These are phyloP conservation scores for Gortyna flavago DNA, from an alignment of 2,888 invertebrate genomes.

Conservation along the genomic window DNA sequence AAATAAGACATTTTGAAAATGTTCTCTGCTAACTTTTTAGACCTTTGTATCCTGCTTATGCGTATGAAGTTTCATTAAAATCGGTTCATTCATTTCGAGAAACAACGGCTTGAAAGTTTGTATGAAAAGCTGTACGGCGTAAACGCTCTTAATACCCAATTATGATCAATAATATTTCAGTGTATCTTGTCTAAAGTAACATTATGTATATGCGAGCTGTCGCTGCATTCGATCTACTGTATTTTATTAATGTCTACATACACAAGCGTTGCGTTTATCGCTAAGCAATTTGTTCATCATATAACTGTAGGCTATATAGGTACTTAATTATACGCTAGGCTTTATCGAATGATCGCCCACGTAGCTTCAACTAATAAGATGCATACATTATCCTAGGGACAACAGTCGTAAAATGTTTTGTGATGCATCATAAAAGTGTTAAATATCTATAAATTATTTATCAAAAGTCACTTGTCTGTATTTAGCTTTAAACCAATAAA, in stretches of 20 bases:
- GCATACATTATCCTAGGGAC: conserved; percentile 11
- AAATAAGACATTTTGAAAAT: too few species aligned
- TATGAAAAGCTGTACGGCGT: too few species aligned
- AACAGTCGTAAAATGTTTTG: conserved; percentile 26
- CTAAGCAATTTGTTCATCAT: conserved; percentile 36
- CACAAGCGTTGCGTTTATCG: conserved; percentile 21
- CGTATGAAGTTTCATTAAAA: too few species aligned
- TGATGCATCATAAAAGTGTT: conserved; percentile 20
- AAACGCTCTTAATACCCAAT: background rate
- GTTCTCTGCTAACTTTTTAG: too few species aligned
- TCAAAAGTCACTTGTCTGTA: background rate
- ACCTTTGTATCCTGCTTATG: too few species aligned
- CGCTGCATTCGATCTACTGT: background rate
- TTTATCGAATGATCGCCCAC: conserved; percentile 9
- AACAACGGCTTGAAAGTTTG: too few species aligned
- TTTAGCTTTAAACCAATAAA: conserved; percentile 16
- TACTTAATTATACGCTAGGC: conserved; percentile 25
- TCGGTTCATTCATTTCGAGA: too few species aligned
- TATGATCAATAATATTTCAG: background rate
- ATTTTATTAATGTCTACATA: conserved; percentile 12
- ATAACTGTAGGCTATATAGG: background rate
- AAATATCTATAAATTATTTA: background rate
- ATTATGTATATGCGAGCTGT: background rate
- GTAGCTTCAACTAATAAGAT: conserved; percentile 9
- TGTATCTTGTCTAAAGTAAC: background rate